phyloP scores from a whole-genome alignment of 1,140 invertebrate genomes.

The Drosophila pectinifera region DNA sequence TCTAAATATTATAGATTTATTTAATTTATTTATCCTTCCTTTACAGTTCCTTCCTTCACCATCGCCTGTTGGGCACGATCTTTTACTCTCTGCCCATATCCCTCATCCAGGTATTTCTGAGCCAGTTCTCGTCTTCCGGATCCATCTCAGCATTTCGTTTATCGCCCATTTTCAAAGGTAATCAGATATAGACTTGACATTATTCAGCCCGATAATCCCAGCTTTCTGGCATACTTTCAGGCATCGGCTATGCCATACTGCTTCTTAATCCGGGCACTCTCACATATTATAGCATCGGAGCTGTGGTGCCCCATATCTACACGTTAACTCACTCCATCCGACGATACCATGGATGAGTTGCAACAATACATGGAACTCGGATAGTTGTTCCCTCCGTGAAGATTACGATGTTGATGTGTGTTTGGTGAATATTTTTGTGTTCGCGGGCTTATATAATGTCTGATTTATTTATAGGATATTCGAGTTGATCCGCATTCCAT shows the following conservation, averaged over 20 bases:
- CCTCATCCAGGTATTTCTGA: constrained; percentile 81
- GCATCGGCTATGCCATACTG: constrained; percentile 77
- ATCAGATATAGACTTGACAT: not conserved
- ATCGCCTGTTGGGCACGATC: constrained; percentile 61
- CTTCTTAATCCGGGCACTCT: constrained; percentile 74
- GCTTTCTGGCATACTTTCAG: constrained; percentile 35
- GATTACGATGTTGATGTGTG: constrained; percentile 62
- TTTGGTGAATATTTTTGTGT: not conserved
- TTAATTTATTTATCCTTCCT: constrained; percentile 4
- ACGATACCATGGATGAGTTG: constrained; percentile 79
- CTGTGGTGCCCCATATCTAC: constrained; percentile 77
- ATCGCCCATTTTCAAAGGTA: constrained; percentile 82
- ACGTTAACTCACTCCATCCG: constrained; percentile 58
- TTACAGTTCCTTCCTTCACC: constrained; percentile 64
- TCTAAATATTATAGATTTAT: not conserved
- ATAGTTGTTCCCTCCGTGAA: constrained; percentile 68
- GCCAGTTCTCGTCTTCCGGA: constrained; percentile 79
- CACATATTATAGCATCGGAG: constrained; percentile 71
- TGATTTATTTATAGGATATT: constrained; percentile 13
- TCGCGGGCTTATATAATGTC: too few species aligned
- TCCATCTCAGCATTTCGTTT: constrained; percentile 80
- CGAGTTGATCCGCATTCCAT: constrained; percentile 65
- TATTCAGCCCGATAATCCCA: not conserved
- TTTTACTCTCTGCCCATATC: constrained; percentile 78
- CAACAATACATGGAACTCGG: constrained; percentile 75